These are phyloP conservation scores for Haliclystus octoradiatus DNA, from an alignment of 30 jellyfish, hydroid and myxozoan genomes.

Conservation along the genomic window DNA sequence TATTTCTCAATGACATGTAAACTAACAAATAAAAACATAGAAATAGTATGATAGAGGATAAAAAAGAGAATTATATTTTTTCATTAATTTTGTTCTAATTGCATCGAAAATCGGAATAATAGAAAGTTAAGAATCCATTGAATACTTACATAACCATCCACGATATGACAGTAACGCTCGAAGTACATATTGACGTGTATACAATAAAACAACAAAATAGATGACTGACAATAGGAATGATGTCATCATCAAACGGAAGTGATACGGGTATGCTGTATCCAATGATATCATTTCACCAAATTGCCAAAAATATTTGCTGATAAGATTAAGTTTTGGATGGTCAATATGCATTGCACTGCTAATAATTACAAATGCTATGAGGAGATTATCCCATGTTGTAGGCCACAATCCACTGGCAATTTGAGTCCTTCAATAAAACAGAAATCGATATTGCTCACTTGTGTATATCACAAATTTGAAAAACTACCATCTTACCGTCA, in stretches of 20 bases:
- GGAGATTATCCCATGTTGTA: slow-evolving; percentile 87
- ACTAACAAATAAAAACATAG: too few relatives aligned
- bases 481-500: too few relatives aligned
- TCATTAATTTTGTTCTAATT: too few relatives aligned
- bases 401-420: slow-evolving; percentile 93
- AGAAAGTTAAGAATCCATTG: too few relatives aligned
- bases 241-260: slow-evolving; percentile 43
- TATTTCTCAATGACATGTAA: too few relatives aligned
- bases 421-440: slow-evolving; percentile 43
- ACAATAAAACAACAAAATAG: slow-evolving; percentile 66
- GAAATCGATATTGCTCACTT: not conserved
- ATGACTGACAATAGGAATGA: slow-evolving; percentile 54
- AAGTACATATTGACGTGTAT: slow-evolving; percentile 68
- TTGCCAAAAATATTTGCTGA: slow-evolving; percentile 65
- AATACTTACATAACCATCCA: slow-evolving; percentile 94
- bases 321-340: slow-evolving; percentile 69
- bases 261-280: slow-evolving; percentile 72
- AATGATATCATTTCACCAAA: slow-evolving; percentile 59
- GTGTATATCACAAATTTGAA: too few relatives aligned
- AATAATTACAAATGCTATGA: slow-evolving; percentile 48
- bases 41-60: too few relatives aligned
- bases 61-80: too few relatives aligned
- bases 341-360: slow-evolving; percentile 61
- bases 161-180: slow-evolving; percentile 69
- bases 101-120: too few relatives aligned